These are phyloP conservation scores for Etheostoma cragini DNA, from an alignment of 2,113 vertebrate genomes.

Conservation along the genomic window DNA sequence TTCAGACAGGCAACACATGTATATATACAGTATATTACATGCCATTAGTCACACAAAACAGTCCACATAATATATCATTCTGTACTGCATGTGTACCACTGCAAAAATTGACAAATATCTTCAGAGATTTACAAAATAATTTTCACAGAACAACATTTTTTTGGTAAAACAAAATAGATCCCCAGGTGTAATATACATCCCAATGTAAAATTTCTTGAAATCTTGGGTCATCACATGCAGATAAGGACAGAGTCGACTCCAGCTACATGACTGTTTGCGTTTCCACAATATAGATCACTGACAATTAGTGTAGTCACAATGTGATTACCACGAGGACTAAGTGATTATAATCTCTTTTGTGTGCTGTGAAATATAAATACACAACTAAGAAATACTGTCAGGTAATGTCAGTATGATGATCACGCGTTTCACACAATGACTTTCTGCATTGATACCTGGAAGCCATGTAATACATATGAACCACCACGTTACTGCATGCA, in stretches of 20 bases:
- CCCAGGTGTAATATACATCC: constrained; percentile 84
- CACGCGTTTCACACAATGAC: constrained; percentile 45
- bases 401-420: constrained; percentile 44
- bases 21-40: constrained; percentile 93
- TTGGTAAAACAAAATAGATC: constrained; percentile 88
- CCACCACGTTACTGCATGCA: constrained; percentile 1
- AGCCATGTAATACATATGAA: constrained; percentile 23
- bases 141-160: constrained; percentile 87
- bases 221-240: constrained; percentile 72
- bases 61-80: constrained; percentile 75
- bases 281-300: constrained; percentile 62
- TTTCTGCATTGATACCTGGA: constrained; percentile 20
- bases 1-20: constrained; percentile 85
- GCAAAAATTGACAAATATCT: constrained; percentile 80
- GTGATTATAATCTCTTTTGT: constrained; percentile 20
- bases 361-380: constrained; percentile 53
- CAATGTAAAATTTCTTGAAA: constrained; percentile 83
- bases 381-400: constrained; percentile 37
- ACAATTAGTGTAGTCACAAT: constrained; percentile 52
- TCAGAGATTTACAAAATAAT: constrained; percentile 85
- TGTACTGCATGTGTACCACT: constrained; percentile 86
- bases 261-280: constrained; percentile 55
- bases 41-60: constrained; percentile 86
- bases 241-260: constrained; percentile 53
- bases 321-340: constrained; percentile 44